Base-by-base conservation (phyloP, 2,888 invertebrate species). In the Dromius quadrimaculatus region DNA sequence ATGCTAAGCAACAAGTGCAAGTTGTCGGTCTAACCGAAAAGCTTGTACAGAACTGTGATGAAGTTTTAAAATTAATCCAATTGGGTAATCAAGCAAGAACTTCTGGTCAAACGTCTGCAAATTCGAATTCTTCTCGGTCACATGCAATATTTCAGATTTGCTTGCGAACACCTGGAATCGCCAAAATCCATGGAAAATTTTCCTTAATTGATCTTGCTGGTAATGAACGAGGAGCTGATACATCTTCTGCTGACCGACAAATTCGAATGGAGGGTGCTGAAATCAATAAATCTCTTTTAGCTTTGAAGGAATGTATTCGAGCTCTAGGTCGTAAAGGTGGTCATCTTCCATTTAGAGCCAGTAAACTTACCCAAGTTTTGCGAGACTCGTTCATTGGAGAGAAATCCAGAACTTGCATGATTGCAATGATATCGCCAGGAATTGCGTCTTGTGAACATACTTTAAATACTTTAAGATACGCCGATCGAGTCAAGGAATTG, bases 101-200 rank as follows among this genome's bases (percentile, higher is more conserved):
- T 11, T 97, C 98, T 5, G 99, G 98, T 61, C 92, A 95, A 84
- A 99, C 99, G 34, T 97, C 97, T 64, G 98, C 98, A 65, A 99
- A 99, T 84, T 92, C 94, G 72, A 98, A 99, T 84, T 98, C 98
- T 63, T 98, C 98, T 45, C 89, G 99, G 76, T 98, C 98, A 72
- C 99, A 99, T 86, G 99, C 99, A 70, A 97, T 99, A 78, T 99
- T 99, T 87, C 98, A 99, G 86, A 96, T 99, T 74, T 91, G 96
- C 74, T 87, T 98, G 71, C 88, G 94, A 41, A 88, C 89, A 72
- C 90, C 90, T 57, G 91, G 90, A 77, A 89, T 90, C 80, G 89
- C 90, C 75, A 92, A 93, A 82, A 89, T 95, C 72, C 93, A 97
- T 85, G 99, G 99, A 59, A 99, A 99, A 86, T 98, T 99, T 84